phyloP scores from a whole-genome alignment of 1,140 invertebrate genomes.

The Drosophila nebulosa region DNA sequence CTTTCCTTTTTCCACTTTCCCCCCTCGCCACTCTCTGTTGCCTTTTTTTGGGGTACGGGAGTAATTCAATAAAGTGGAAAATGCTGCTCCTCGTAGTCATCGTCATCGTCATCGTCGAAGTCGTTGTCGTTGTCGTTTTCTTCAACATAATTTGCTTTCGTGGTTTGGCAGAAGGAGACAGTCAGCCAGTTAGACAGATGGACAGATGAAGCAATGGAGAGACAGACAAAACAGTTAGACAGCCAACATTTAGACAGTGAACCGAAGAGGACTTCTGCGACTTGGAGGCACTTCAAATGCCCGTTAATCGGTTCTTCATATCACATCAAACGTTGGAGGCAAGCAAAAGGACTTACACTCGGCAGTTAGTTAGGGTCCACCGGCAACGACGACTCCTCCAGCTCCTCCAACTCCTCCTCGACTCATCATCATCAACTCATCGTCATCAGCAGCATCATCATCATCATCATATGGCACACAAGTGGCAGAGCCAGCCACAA shows the following conservation, averaged over 20 bases:
- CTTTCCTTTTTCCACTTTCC: constrained; percentile 3
- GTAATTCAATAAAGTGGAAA: constrained; percentile 79
- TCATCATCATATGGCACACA: constrained; percentile 57
- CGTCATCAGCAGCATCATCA: constrained; percentile 46
- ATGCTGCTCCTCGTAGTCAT: constrained; percentile 60
- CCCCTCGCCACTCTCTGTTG: background rate
- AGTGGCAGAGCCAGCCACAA: constrained; percentile 51
- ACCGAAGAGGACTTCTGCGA: constrained; percentile 13
- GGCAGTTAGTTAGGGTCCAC: constrained; percentile 32
- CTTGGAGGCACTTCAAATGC: constrained; percentile 51
- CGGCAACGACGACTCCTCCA: constrained; percentile 26
- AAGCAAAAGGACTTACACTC: constrained; percentile 22
- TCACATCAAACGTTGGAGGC: constrained; percentile 57
- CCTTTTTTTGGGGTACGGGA: constrained; percentile 31
- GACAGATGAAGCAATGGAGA: too few species aligned
- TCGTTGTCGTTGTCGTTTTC: background rate
- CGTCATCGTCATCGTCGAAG: background rate
- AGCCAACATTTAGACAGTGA: background rate
- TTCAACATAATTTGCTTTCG: constrained; percentile 75
- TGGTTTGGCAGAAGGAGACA: constrained; percentile 46
- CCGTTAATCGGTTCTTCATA: constrained; percentile 77
- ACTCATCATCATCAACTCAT: constrained; percentile 25
- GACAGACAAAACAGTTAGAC: constrained; percentile 1
- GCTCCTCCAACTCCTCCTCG: constrained; percentile 2
- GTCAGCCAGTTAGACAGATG: background rate